Evolutionary conservation across 37 sponge, comb jelly and placozoan species (phyloP), one percentile per base, ranked within the genome.

Genomic region (Chondrilla cf. caribensis): DNA sequence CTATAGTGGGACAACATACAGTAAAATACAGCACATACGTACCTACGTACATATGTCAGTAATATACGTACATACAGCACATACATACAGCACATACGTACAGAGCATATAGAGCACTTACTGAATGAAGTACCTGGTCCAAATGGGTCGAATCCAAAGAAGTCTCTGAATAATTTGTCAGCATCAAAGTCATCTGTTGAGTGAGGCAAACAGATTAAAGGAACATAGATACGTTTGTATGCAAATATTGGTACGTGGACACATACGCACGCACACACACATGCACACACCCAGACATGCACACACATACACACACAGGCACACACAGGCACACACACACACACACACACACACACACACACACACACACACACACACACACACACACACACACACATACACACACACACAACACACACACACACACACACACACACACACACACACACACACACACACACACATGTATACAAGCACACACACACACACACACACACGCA

Each of bases 111-210:
- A n/a, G n/a, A n/a, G n/a, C n/a, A 47, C 51, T 11, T 11, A 47
- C 51, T 6, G 7, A 62, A 22, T 22, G 17, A 54, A 11, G 17
- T 54, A 59, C 68, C 68, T 67, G 31, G 33, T 67, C 68, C 68
- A 28, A 67, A 4, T 18, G n/a, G 2, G 68, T 29, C 4, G 4
- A 67, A 67, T 67, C 68, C 68, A 67, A 67, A 67, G 68, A 67
- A 67, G 31, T 67, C 32, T 67, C 68, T 67, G 68, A 67, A 67
- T 1, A 67, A 17, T 28, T 33, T 28, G 3, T 67, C 68, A 17
- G 68, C 68, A 67, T 67, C 68, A 67, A 67, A 67, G 15, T 67
- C 68, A 67, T 33, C 68, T 31, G 7, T 33, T 29, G 7, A 6
- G 11, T 11, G 11, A 47, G 11, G 11, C 51, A 47, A 47, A 47